Conservation (phyloP, 1,140 invertebrate genomes). For the Procambarus virginalis region DNA sequence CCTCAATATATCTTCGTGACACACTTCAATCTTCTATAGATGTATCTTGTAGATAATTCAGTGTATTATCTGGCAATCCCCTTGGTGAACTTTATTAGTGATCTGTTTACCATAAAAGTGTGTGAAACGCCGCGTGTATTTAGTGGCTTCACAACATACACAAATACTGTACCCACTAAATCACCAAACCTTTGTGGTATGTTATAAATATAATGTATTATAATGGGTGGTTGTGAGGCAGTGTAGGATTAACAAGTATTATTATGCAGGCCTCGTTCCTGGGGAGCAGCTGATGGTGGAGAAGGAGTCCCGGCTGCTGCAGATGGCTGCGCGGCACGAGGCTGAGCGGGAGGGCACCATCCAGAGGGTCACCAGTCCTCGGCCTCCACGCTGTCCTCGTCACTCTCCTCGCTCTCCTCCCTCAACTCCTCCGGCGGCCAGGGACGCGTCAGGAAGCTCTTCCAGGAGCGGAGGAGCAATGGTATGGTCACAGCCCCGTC, state of each 20-base stretch:
- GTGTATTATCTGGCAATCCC: no score
- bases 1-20: no score
- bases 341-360: constrained; percentile 71
- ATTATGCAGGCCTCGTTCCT: constrained; percentile 72
- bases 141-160: no score
- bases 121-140: no score
- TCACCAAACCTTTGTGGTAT: no score
- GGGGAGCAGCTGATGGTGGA: constrained; percentile 73
- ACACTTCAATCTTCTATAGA: no score
- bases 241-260: neutral
- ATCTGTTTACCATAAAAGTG: no score
- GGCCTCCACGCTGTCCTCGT: constrained; percentile 45
- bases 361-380: constrained; percentile 65
- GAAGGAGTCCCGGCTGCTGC: constrained; percentile 73
- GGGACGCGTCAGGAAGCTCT: constrained; percentile 72
- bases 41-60: no score
- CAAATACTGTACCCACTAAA: no score
- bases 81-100: no score
- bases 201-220: no score
- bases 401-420: constrained; percentile 53
- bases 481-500: constrained; percentile 67
- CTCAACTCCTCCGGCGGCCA: constrained; percentile 69
- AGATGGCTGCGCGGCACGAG: constrained; percentile 73
- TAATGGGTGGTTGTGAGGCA: no score
- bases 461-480: constrained; percentile 65